Evolutionary conservation across 2,888 invertebrate species (phyloP), one percentile per base, ranked within the genome.

Genomic region (Perizoma affinitatum): DNA sequence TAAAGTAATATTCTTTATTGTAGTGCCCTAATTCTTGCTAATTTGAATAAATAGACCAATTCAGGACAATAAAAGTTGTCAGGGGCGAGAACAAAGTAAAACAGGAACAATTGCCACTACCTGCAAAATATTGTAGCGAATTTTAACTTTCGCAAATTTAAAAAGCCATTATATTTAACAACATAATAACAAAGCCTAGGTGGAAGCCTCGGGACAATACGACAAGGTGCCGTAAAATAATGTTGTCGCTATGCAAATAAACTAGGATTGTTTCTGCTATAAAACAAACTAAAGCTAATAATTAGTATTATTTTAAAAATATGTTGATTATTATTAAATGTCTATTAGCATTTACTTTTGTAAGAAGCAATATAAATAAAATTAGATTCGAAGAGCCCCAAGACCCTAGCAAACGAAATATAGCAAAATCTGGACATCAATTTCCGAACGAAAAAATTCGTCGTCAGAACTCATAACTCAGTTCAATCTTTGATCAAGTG

Each of bases 11-110:
- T 67, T 59, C 62, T 54, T 64, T 61, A 71, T 72, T n/a, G 22
- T 22, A 22, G 6, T 4, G 66, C 65, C 50, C 65, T 67, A 58
- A 70, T 68, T 67, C n/a, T 36, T 62, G 67, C 62, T 60, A 54
- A 66, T 75, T 74, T 73, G 64, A 71, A 74, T 73, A 71, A 73
- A 58, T 66, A 64, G 72, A 67, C 59, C 68, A 75, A 80, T 73
- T 74, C 64, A 67, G 65, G 70, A 46, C 73, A 73, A 69, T 74
- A 69, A 73, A 71, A 76, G 60, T 64, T 61, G 69, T 58, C 58
- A 65, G 52, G 61, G 71, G 61, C 67, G 38, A 22, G 22, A 22
- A 22, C 22, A 22, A 53, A 43, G 46, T 42, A 54, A 55, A 57
- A 65, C 68, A 68, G 52, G 54, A 66, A 63, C 58, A 61, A 50